A percentile compares a stretch with the other conserved stretches of the same genome.
phyloP scores from a whole-genome alignment of 2,113 vertebrate genomes.

The Brachionichthys hirsutus region DNA sequence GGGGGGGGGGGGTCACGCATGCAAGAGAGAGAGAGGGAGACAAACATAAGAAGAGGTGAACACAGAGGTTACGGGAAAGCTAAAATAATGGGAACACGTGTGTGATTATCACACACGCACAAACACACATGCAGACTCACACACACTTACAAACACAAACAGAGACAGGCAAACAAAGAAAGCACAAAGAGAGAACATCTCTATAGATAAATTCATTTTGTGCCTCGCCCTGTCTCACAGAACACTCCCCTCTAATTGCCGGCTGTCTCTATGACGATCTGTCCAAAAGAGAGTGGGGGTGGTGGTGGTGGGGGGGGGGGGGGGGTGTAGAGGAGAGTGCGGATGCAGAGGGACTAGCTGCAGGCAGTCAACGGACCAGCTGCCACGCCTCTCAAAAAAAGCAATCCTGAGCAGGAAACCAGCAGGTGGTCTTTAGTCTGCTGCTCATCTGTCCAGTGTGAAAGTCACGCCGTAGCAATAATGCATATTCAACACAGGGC shows the following conservation, averaged over 20 bases:
- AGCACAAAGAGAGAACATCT: constrained; percentile 8
- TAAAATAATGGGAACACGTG: background rate
- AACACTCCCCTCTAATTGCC: constrained; percentile 63
- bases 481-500: constrained; percentile 69
- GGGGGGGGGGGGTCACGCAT: too few relatives aligned
- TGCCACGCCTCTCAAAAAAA: constrained; percentile 15
- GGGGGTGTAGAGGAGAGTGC: constrained; percentile 7
- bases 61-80: constrained; percentile 9
- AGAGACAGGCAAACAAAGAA: constrained; percentile 7
- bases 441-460: constrained; percentile 73
- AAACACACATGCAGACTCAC: background rate
- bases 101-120: background rate
- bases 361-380: constrained; percentile 36
- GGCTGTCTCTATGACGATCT: constrained; percentile 54
- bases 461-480: constrained; percentile 47
- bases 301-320: constrained; percentile 9
- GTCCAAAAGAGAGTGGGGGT: constrained; percentile 38
- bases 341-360: constrained; percentile 28
- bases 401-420: constrained; percentile 33
- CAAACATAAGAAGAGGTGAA: constrained; percentile 27
- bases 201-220: constrained; percentile 26
- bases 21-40: constrained; percentile 8
- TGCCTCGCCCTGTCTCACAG: constrained; percentile 30
- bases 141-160: background rate
- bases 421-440: constrained; percentile 76